Conservation (phyloP, 1,140 invertebrate species). For the Lineus longissimus region DNA sequence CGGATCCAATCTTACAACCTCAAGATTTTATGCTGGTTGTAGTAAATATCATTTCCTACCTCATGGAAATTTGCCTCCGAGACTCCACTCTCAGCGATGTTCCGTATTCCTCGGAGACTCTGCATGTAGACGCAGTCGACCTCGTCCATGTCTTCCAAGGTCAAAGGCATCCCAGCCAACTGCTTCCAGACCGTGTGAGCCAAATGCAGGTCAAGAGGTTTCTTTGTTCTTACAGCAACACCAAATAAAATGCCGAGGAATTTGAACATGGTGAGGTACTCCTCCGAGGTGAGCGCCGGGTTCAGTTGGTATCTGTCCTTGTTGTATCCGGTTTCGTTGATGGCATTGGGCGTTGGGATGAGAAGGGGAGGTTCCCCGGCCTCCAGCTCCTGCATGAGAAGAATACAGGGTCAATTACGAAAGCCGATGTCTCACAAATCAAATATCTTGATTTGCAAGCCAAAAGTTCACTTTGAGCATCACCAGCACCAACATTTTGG, state of each 20-base stretch:
- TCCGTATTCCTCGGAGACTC: conserved; percentile 59
- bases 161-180: conserved; percentile 61
- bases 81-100: conserved; percentile 61
- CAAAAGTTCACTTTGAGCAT: neutral
- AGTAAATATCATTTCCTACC: conserved; percentile 50
- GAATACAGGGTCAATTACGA: neutral
- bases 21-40: too few species aligned
- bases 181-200: conserved; percentile 67
- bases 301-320: conserved; percentile 63
- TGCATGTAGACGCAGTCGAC: conserved; percentile 63
- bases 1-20: too few species aligned
- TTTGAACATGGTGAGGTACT: conserved; percentile 60
- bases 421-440: neutral
- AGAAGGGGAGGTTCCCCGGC: conserved; percentile 79
- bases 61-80: conserved; percentile 65
- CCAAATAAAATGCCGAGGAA: conserved; percentile 84
- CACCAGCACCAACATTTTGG: neutral
- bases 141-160: conserved; percentile 65
- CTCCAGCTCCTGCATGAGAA: conserved; percentile 71
- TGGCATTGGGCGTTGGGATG: conserved; percentile 47
- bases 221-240: conserved; percentile 90
- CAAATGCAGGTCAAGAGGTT: conserved; percentile 71
- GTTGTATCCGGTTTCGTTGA: conserved; percentile 59
- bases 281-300: conserved; percentile 58
- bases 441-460: neutral